phyloP scores from a whole-genome alignment of 2,888 invertebrate genomes.

The Amphipyra tragopoginis region DNA sequence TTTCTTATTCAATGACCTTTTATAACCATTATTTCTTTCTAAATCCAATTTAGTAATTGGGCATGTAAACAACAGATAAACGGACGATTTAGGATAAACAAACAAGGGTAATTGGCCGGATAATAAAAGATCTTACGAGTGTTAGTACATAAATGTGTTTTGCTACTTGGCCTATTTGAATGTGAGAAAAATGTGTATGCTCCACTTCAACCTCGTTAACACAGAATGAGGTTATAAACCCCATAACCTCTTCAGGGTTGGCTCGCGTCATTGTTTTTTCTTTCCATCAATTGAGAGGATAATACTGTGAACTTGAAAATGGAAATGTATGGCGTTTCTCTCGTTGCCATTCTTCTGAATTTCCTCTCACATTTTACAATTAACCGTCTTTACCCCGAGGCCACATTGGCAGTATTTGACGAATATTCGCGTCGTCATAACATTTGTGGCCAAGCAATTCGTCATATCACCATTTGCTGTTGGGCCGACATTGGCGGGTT shows the following conservation, averaged over 20 bases:
- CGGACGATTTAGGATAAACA: neutral
- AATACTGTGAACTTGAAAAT: constrained; percentile 20
- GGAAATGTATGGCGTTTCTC: constrained; percentile 4
- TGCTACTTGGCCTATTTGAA: constrained; percentile 13
- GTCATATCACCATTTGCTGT: too few species aligned
- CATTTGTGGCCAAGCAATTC: too few species aligned
- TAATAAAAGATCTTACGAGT: constrained; percentile 1
- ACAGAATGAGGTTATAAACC: constrained; percentile 32
- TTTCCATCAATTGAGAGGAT: too few species aligned
- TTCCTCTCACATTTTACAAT: constrained; percentile 23
- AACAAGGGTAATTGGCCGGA: constrained; percentile 1
- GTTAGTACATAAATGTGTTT: constrained; percentile 14
- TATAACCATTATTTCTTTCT: constrained; percentile 19
- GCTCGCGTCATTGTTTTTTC: too few species aligned
- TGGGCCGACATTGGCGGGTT: too few species aligned
- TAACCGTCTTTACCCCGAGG: too few species aligned
- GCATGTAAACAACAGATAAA: constrained; percentile 10
- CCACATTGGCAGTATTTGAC: too few species aligned
- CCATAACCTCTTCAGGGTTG: neutral
- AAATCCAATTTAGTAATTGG: constrained; percentile 19
- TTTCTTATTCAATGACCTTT: constrained; percentile 23
- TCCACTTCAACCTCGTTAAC: constrained; percentile 30
- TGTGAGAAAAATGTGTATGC: constrained; percentile 19
- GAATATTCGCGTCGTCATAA: too few species aligned
- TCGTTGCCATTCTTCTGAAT: constrained; percentile 9